Evolutionary conservation across 2,113 vertebrate species (phyloP), one percentile per base, ranked within the genome.

Genomic region (Chloebia gouldiae): DNA sequence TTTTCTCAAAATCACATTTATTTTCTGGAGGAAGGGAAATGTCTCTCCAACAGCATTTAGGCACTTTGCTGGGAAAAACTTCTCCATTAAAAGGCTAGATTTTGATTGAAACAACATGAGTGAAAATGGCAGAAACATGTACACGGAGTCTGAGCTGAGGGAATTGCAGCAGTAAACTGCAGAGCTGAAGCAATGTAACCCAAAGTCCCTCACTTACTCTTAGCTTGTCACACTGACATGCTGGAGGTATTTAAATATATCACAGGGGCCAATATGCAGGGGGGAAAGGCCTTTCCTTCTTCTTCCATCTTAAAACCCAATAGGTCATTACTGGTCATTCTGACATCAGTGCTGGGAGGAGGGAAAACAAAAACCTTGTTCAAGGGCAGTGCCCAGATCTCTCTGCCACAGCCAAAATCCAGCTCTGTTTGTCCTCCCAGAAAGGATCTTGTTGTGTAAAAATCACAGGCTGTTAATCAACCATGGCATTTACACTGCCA

Each of bases 81-180:
- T 91, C 3, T 23, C 27, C 33, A n/a, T 90, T 93, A 70, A 76
- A 95, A 76, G 21, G 7, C 51, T 66, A 33, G 50, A 13, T 40
- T 77, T 89, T 1, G 1, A 50, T 2, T 70, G 81, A 59, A 76
- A 86, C 81, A 83, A 66, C 65, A 37, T 17, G 33, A 95, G 63
- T 93, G 91, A 88, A 94, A 95, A 95, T 91, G 78, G 71, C 59
- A 85, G 92, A 97, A 87, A 30, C 42, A 4, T 76, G 91, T 87
- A 72, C 42, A 35, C 3, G 1, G 27, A 61, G 10, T 73, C 47
- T 77, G 66, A 71, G 53, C 57, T 57, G 35, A 65, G 91, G 77
- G 63, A 90, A 85, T 11, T 72, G 54, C n/a, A 91, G 28, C 7
- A 78, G 27, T 3, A 1, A 81, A 72, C 49, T 42, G 56, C 31